Percentiles rank a stretch among this genome's conserved stretches.
phyloP scores from a whole-genome alignment of 2,113 vertebrate species.

The Dendropsophus ebraccatus region DNA sequence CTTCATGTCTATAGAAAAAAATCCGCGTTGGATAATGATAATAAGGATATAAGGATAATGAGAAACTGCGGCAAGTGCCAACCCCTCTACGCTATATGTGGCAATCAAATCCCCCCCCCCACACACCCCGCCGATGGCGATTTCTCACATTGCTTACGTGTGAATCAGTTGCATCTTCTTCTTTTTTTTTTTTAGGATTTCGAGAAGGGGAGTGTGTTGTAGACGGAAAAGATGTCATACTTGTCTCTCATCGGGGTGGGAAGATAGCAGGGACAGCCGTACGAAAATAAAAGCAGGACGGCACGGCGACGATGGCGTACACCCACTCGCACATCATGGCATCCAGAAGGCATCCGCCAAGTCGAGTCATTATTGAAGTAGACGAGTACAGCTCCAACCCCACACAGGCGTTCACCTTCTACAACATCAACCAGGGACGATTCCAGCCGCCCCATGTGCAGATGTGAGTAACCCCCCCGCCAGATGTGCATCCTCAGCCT shows the following conservation, averaged over 20 bases:
- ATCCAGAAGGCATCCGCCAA: slow-evolving; percentile 81
- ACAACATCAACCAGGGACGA: slow-evolving; percentile 99
- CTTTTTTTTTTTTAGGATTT: slow-evolving; percentile 65
- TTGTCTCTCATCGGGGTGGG: slow-evolving; percentile 56
- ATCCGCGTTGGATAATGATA: background rate
- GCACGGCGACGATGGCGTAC: slow-evolving; percentile 82
- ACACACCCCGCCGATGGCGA: no score
- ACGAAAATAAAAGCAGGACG: slow-evolving; percentile 64
- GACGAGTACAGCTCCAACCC: slow-evolving; percentile 97
- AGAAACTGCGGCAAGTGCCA: background rate
- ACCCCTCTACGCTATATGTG: slow-evolving; percentile 39
- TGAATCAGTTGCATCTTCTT: slow-evolving; percentile 61
- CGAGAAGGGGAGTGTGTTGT: slow-evolving; percentile 57
- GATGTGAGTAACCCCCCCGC: slow-evolving; percentile 83
- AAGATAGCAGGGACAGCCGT: slow-evolving; percentile 65
- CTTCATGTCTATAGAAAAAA: slow-evolving; percentile 18
- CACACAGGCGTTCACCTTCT: slow-evolving; percentile 98
- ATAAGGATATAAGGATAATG: background rate
- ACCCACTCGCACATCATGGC: slow-evolving; percentile 94
- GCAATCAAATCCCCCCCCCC: background rate
- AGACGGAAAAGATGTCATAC: slow-evolving; percentile 65
- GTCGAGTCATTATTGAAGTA: slow-evolving; percentile 85
- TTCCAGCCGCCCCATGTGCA: slow-evolving; percentile 97
- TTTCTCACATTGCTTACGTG: slow-evolving; percentile 58
- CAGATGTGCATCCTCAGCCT: no score